phyloP scores from a whole-genome alignment of 2,888 invertebrate species.

The Drosophila conformis region DNA sequence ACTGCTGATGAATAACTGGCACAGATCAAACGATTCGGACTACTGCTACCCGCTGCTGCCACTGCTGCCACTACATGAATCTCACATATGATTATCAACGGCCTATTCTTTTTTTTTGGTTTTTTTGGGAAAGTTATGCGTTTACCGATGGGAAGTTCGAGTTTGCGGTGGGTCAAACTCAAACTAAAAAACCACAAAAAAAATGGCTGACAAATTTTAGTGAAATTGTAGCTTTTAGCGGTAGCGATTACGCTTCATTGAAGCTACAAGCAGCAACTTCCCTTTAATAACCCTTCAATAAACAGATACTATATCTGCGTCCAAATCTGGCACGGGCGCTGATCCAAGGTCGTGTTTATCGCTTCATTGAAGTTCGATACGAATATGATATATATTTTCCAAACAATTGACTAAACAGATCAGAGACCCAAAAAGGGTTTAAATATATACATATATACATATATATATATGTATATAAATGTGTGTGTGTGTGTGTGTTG shows the following conservation, averaged over 20 bases:
- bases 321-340: slow-evolving; percentile 65
- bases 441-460: slow-evolving; percentile 46
- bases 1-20: slow-evolving; percentile 55
- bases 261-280: slow-evolving; percentile 13
- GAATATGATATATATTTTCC: slow-evolving; percentile 78
- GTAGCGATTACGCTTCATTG: slow-evolving; percentile 60
- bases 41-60: slow-evolving; percentile 60
- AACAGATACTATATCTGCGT: background rate
- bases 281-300: background rate
- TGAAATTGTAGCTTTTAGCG: slow-evolving; percentile 53
- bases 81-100: slow-evolving; percentile 15
- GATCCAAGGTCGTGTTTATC: slow-evolving; percentile 64
- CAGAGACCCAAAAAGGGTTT: slow-evolving; percentile 68
- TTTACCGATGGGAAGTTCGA: slow-evolving; percentile 39
- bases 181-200: background rate
- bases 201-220: slow-evolving; percentile 23
- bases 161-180: slow-evolving; percentile 33
- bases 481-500: slow-evolving; percentile 22
- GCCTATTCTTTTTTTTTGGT: slow-evolving; percentile 5
- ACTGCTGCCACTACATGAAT: background rate
- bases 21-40: slow-evolving; percentile 29
- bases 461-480: background rate
- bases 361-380: slow-evolving; percentile 52
- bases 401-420: slow-evolving; percentile 84
- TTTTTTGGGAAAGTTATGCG: slow-evolving; percentile 29